A percentile compares a stretch with the other conserved stretches of the same genome.
Evolutionary conservation across 2,797 vertebrate genomes (phyloP).

Genomic region (Poecile montanus): DNA sequence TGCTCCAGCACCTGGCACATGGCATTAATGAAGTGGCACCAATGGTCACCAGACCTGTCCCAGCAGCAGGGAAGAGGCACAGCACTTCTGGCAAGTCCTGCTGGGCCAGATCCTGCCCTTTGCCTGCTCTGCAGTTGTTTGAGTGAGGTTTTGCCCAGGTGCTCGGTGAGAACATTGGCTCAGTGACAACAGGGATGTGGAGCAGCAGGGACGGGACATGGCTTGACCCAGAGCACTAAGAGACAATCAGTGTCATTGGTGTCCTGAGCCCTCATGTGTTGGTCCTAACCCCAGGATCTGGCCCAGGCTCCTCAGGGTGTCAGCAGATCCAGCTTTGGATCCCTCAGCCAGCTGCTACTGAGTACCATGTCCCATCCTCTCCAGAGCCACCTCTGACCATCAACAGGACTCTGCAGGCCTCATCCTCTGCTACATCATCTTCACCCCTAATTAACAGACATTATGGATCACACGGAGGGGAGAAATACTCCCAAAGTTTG

Average conservation of each 20-base stretch:
- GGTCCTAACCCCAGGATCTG: neutral
- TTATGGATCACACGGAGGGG: neutral
- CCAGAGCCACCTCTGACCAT: neutral
- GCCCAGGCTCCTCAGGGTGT: neutral
- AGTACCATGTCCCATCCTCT: neutral
- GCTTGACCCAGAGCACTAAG: neutral
- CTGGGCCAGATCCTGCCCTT: neutral
- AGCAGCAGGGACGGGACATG: accelerated
- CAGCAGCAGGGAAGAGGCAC: neutral
- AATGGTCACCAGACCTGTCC: neutral
- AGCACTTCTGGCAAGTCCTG: neutral
- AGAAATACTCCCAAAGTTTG: neutral
- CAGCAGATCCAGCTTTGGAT: neutral
- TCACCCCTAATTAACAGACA: neutral
- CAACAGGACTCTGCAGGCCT: neutral
- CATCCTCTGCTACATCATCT: neutral
- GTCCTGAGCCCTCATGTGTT: neutral
- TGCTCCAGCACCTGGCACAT: neutral
- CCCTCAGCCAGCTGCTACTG: neutral
- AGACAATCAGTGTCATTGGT: neutral
- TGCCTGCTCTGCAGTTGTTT: neutral
- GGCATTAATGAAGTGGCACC: neutral
- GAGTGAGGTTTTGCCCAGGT: neutral
- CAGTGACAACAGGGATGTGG: neutral
- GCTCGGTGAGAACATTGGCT: neutral